phyloP scores from a whole-genome alignment of 2,888 invertebrate species.

The Cetonia aurata region DNA sequence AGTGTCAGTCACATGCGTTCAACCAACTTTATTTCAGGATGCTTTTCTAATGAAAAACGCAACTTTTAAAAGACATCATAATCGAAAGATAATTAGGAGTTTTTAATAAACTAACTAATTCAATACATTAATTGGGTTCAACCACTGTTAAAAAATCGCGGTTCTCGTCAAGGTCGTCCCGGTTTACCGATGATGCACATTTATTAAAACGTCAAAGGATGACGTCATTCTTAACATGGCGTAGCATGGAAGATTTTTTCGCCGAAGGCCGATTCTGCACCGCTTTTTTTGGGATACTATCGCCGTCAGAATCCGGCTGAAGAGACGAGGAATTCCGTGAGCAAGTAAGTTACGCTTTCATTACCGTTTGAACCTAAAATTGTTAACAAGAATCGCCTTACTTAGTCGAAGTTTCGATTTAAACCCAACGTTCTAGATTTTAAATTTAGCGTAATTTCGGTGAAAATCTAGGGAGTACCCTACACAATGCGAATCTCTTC shows the following conservation, averaged over 20 bases:
- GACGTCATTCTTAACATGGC: conserved; percentile 51
- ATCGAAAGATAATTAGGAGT: no score
- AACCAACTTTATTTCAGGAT: no score
- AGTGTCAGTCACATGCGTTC: no score
- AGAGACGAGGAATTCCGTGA: background rate
- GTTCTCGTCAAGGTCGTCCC: conserved; percentile 38
- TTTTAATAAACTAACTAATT: no score
- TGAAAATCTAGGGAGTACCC: no score
- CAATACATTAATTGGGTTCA: no score
- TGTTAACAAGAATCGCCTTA: background rate
- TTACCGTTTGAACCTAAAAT: background rate
- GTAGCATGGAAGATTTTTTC: conserved; percentile 39
- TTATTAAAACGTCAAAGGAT: conserved; percentile 17
- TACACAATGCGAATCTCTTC: background rate
- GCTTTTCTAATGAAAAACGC: no score
- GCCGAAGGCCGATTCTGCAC: conserved; percentile 8
- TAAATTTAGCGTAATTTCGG: background rate
- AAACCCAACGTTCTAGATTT: conserved; percentile 11
- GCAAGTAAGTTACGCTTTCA: conserved; percentile 7
- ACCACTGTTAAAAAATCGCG: no score
- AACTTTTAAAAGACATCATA: no score
- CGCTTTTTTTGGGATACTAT: conserved; percentile 2
- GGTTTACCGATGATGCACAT: conserved; percentile 35
- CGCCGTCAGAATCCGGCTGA: conserved; percentile 5
- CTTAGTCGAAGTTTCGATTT: conserved; percentile 1